phyloP scores from a whole-genome alignment of 2,113 vertebrate genomes.

The Ploceus nigricollis region DNA sequence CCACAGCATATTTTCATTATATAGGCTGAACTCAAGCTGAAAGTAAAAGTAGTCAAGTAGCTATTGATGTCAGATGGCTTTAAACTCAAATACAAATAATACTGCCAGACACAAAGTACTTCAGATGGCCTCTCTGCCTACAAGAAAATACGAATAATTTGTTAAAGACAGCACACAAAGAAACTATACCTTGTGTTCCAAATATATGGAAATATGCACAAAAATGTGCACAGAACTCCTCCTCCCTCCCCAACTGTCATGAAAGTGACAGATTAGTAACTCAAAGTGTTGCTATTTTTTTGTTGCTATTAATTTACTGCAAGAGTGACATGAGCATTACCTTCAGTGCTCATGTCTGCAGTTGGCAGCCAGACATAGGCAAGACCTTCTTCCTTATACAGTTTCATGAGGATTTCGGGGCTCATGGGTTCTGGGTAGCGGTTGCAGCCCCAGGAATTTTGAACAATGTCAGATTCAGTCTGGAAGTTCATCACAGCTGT shows the following conservation, averaged over 20 bases:
- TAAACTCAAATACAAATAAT: neutral
- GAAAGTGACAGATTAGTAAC: neutral
- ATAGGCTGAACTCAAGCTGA: neutral
- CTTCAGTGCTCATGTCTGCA: slow-evolving; percentile 96
- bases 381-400: slow-evolving; percentile 88
- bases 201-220: too few species aligned
- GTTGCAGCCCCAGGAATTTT: slow-evolving; percentile 90
- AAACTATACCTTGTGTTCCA: neutral
- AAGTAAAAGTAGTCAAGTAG: neutral
- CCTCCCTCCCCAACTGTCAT: too few species aligned
- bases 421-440: slow-evolving; percentile 83
- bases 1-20: neutral
- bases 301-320: neutral
- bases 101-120: neutral
- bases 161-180: neutral
- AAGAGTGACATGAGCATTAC: slow-evolving; percentile 61
- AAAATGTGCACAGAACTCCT: neutral
- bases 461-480: slow-evolving; percentile 88
- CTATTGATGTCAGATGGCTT: neutral
- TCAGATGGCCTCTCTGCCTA: neutral
- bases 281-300: neutral
- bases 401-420: slow-evolving; percentile 83
- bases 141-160: neutral
- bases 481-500: slow-evolving; percentile 98
- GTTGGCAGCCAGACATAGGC: slow-evolving; percentile 95